Percentiles rank a stretch among this genome's conserved stretches.
Evolutionary conservation across 2,113 vertebrate species (phyloP).

Genomic region (Bos indicus): DNA sequence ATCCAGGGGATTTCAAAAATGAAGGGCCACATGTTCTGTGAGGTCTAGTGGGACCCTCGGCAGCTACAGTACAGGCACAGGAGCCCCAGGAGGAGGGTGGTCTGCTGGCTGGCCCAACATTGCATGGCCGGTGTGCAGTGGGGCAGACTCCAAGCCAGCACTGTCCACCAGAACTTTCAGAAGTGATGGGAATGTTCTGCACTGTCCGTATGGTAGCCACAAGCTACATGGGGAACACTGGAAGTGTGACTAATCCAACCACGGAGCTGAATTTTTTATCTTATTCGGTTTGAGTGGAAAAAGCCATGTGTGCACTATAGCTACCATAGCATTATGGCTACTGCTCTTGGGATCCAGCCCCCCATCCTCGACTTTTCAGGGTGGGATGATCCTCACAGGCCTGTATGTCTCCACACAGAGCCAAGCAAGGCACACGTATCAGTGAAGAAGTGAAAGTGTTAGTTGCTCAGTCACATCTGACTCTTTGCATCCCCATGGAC

Average conservation of each 20-base stretch:
- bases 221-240: background rate
- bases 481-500: background rate
- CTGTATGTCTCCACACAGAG: background rate
- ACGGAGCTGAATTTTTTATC: background rate
- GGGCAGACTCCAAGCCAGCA: background rate
- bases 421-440: background rate
- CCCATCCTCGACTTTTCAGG: background rate
- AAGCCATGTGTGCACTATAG: rapidly evolving
- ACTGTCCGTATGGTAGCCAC: background rate
- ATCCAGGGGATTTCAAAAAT: background rate
- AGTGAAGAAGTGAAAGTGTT: background rate
- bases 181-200: background rate
- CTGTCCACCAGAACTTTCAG: background rate
- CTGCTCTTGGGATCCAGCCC: background rate
- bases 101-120: background rate
- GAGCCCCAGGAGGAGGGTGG: background rate
- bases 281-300: background rate
- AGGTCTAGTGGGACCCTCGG: background rate
- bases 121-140: background rate
- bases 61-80: rapidly evolving
- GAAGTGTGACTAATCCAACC: background rate
- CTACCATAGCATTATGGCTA: background rate
- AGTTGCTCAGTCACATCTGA: background rate
- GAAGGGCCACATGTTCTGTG: background rate
- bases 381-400: background rate